Evolutionary conservation across 2,888 invertebrate species (phyloP).

Genomic region (Catocala nupta): DNA sequence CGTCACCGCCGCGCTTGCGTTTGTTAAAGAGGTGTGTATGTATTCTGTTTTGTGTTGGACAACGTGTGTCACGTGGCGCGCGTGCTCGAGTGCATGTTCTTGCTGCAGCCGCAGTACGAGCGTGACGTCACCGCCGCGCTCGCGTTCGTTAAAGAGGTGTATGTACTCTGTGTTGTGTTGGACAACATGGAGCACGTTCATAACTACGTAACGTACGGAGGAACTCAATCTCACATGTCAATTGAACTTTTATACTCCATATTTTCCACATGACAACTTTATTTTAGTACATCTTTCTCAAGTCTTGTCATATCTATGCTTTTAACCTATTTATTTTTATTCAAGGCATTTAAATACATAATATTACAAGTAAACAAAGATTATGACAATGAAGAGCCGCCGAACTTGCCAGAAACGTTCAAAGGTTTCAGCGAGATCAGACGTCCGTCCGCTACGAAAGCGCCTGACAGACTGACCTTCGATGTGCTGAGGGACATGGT

Average conservation of each 20-base stretch:
- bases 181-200: no score
- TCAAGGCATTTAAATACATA: conserved; percentile 83
- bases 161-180: background rate
- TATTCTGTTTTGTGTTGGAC: no score
- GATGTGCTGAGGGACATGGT: conserved; percentile 89
- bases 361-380: conserved; percentile 84
- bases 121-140: conserved; percentile 87
- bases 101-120: conserved; percentile 89
- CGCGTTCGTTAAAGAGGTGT: conserved; percentile 84
- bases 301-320: no score
- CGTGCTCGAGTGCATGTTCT: conserved; percentile 90
- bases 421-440: conserved; percentile 79
- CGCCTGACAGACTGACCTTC: conserved; percentile 73
- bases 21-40: no score
- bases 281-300: no score
- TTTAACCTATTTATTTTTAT: background rate
- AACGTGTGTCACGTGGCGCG: no score
- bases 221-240: no score
- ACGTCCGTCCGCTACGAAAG: conserved; percentile 64
- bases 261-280: no score
- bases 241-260: no score
- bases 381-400: conserved; percentile 76
- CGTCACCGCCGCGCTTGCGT: no score
- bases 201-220: no score
- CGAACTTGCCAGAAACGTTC: conserved; percentile 81